Percentiles rank a stretch among this genome's conserved stretches.
Conservation (phyloP, 2,888 invertebrate species). For the Crepidodera aurea region DNA sequence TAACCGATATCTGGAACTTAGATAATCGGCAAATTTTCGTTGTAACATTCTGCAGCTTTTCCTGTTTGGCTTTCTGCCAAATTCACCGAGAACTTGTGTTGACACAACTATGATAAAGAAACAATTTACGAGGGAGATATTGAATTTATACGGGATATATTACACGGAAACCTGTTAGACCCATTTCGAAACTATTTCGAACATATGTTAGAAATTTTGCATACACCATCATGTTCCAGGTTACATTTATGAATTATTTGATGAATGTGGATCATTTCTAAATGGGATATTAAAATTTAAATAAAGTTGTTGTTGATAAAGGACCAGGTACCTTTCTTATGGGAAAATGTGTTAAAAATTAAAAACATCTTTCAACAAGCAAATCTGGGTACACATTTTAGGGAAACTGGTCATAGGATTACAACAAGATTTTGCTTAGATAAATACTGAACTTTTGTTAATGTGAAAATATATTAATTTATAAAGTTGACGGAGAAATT, state of each 20-base stretch:
- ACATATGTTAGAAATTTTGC: neutral
- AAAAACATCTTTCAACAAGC: too few relatives aligned
- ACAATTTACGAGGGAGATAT: conserved; percentile 1
- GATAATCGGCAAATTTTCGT: neutral
- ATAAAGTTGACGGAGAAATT: too few relatives aligned
- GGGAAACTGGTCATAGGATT: too few relatives aligned
- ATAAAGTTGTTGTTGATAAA: too few relatives aligned
- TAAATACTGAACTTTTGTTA: too few relatives aligned
- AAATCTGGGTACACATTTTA: too few relatives aligned
- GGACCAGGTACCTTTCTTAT: too few relatives aligned
- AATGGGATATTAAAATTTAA: too few relatives aligned
- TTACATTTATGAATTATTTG: neutral
- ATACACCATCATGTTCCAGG: neutral
- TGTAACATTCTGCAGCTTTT: neutral
- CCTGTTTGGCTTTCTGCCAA: neutral
- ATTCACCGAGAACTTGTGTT: neutral
- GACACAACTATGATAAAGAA: neutral
- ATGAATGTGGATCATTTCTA: neutral
- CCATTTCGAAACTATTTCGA: neutral
- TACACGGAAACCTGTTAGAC: neutral
- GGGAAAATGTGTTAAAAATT: too few relatives aligned
- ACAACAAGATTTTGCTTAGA: too few relatives aligned
- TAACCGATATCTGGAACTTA: neutral
- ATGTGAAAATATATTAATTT: too few relatives aligned
- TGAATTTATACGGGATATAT: neutral